A percentile compares a stretch with the other conserved stretches of the same genome.
phyloP scores from a whole-genome alignment of 2,888 invertebrate species.

The Proisotoma minuta region DNA sequence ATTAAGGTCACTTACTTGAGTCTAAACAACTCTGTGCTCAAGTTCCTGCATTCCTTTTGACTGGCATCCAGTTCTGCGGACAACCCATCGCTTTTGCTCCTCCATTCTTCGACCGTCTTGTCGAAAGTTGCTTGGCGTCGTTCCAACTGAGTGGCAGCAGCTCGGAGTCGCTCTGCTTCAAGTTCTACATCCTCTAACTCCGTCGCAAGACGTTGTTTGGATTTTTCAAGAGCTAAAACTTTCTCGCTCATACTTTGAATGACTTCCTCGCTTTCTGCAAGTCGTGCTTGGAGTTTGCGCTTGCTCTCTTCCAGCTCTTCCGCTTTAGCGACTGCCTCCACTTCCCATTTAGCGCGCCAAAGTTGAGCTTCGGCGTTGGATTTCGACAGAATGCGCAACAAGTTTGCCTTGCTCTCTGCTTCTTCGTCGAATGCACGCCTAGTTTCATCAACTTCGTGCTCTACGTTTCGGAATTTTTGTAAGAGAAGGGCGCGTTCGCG shows the following conservation, averaged over 20 bases:
- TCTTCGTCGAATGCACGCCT: slow-evolving; percentile 99
- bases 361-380: slow-evolving; percentile 94
- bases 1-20: no score
- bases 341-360: slow-evolving; percentile 98
- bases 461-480: slow-evolving; percentile 97
- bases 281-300: slow-evolving; percentile 45
- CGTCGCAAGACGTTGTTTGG: neutral
- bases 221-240: neutral
- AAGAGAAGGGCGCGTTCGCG: slow-evolving; percentile 84
- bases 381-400: slow-evolving; percentile 97
- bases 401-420: slow-evolving; percentile 93
- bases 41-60: slow-evolving; percentile 52
- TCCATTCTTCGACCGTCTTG: neutral
- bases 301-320: slow-evolving; percentile 92
- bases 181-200: neutral
- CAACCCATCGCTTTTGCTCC: neutral
- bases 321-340: slow-evolving; percentile 89
- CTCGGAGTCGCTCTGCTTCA: neutral
- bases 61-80: neutral
- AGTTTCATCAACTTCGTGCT: slow-evolving; percentile 96
- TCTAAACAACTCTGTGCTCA: neutral
- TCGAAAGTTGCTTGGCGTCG: neutral
- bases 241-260: neutral
- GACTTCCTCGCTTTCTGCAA: neutral
- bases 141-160: neutral